Conservation (phyloP, 1,140 invertebrate genomes). For the Achatina immaculata region DNA sequence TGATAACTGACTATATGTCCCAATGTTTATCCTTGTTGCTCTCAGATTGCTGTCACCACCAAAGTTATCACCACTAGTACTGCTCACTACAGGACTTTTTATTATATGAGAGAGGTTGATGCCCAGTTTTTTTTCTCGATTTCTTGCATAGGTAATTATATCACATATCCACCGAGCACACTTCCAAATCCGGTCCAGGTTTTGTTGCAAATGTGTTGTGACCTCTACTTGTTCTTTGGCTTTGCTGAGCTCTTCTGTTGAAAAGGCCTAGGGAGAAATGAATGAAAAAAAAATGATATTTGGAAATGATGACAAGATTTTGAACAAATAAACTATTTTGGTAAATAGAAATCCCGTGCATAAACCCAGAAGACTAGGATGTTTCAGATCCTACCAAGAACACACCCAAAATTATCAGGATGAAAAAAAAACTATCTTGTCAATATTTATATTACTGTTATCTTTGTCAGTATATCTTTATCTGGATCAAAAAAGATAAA, state of each 20-base stretch:
- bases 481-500: no score
- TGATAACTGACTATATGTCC: constrained; percentile 38
- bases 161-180: constrained; percentile 94
- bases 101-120: constrained; percentile 57
- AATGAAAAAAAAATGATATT: neutral
- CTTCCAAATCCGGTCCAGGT: constrained; percentile 83
- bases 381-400: no score
- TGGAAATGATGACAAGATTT: neutral
- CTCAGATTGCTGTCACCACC: constrained; percentile 29
- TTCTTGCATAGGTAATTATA: constrained; percentile 90
- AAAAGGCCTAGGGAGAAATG: constrained; percentile 81
- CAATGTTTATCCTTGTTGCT: neutral
- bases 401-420: no score
- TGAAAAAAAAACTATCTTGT: no score
- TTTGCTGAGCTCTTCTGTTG: constrained; percentile 84
- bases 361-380: no score
- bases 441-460: no score
- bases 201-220: constrained; percentile 72
- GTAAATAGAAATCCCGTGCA: no score
- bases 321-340: no score
- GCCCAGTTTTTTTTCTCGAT: constrained; percentile 75
- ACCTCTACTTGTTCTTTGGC: constrained; percentile 87
- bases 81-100: constrained; percentile 31
- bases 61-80: neutral
- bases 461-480: no score